Conservation (phyloP, 2,888 invertebrate species). For the Diloba caeruleocephala region DNA sequence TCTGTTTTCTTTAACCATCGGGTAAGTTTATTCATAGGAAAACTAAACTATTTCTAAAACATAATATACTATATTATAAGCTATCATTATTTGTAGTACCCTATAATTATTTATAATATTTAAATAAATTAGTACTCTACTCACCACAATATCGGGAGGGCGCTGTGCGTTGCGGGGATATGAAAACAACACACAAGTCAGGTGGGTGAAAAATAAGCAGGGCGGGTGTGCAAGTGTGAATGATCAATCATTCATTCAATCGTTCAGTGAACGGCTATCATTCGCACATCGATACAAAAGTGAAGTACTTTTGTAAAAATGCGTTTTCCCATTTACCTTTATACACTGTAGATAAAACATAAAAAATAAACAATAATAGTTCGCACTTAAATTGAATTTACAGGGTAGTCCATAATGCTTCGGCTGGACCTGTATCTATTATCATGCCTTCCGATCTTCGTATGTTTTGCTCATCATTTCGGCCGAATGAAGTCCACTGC, state of each 20-base stretch:
- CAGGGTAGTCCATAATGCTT: no score
- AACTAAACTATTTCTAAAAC: slow-evolving; percentile 4
- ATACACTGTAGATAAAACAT: no score
- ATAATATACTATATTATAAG: not conserved
- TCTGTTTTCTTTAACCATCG: no score
- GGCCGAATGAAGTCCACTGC: no score
- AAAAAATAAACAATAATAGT: no score
- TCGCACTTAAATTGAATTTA: no score
- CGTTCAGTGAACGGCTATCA: slow-evolving; percentile 15
- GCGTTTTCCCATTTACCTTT: slow-evolving; percentile 12
- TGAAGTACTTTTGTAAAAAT: slow-evolving; percentile 4
- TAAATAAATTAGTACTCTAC: slow-evolving; percentile 51
- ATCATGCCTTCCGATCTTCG: no score
- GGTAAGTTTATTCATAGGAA: no score
- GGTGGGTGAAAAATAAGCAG: slow-evolving; percentile 40
- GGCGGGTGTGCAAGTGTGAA: slow-evolving; percentile 33
- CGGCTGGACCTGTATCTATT: no score
- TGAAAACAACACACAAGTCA: slow-evolving; percentile 70
- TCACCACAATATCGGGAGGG: slow-evolving; percentile 77
- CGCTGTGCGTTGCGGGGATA: slow-evolving; percentile 77
- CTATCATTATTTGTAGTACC: no score
- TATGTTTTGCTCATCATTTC: no score
- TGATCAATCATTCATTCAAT: slow-evolving; percentile 32
- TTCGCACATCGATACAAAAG: slow-evolving; percentile 6
- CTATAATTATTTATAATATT: not conserved